Evolutionary conservation across 2,888 invertebrate species (phyloP).

Genomic region (Coelopa pilipes): DNA sequence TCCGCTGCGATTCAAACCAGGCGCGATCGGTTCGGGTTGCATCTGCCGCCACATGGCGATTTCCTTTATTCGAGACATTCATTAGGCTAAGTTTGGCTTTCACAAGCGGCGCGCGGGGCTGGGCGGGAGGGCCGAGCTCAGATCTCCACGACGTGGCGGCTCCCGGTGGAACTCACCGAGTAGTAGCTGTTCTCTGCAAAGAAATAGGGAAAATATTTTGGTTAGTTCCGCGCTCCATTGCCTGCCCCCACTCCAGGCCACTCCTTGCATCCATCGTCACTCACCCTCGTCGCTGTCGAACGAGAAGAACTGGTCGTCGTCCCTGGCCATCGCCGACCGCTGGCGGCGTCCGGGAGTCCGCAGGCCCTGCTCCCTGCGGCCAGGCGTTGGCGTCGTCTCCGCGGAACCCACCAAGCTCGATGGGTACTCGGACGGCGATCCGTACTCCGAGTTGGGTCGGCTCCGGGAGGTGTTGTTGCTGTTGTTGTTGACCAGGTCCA

Average conservation of each 20-base stretch:
- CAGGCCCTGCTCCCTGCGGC: constrained; percentile 37
- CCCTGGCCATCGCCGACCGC: constrained; percentile 58
- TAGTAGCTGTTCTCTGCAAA: constrained; percentile 60
- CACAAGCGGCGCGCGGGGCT: no score
- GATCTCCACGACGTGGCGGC: constrained; percentile 60
- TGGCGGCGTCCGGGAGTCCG: constrained; percentile 47
- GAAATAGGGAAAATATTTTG: constrained; percentile 19
- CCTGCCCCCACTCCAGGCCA: no score
- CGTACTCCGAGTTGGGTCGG: constrained; percentile 57
- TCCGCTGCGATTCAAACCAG: not conserved
- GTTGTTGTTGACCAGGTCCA: constrained; percentile 45
- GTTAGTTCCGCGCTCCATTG: no score
- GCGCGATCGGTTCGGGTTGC: not conserved
- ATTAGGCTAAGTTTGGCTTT: constrained; percentile 1
- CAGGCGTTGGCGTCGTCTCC: constrained; percentile 51
- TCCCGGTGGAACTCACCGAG: constrained; percentile 59
- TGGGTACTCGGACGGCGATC: constrained; percentile 60
- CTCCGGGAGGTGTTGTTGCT: constrained; percentile 44
- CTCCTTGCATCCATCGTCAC: constrained; percentile 6
- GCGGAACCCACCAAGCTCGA: constrained; percentile 52
- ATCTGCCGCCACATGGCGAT: constrained; percentile 8
- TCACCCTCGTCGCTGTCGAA: constrained; percentile 65
- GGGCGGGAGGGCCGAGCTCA: constrained; percentile 37
- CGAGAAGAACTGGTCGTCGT: constrained; percentile 63
- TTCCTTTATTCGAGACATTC: constrained; percentile 2